phyloP scores from a whole-genome alignment of 2,113 vertebrate genomes.

The Malurus elegans region DNA sequence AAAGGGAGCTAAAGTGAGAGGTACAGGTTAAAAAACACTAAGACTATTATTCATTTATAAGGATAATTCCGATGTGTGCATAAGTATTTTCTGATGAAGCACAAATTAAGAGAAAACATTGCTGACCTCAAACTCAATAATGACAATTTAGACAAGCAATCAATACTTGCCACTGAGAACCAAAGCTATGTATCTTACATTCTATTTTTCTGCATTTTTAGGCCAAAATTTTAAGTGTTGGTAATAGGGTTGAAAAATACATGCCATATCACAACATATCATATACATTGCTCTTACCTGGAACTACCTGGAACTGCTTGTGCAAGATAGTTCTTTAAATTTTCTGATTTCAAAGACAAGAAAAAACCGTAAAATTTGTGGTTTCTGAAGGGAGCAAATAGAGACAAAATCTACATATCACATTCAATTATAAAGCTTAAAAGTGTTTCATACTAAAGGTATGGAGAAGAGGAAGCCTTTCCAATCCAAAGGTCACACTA shows the following conservation, averaged over 20 bases:
- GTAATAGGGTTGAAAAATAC: background rate
- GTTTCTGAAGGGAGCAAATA: background rate
- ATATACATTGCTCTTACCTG: fast-evolving
- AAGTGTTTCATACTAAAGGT: background rate
- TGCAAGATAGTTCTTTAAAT: background rate
- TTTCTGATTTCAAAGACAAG: background rate
- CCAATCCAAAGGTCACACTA: background rate
- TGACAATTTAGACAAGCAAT: background rate
- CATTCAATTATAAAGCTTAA: background rate
- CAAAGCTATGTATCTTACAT: background rate
- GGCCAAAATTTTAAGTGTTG: background rate
- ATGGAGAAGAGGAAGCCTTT: background rate
- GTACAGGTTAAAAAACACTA: background rate
- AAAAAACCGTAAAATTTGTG: background rate
- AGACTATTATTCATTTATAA: background rate
- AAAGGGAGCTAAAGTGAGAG: background rate
- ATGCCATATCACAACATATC: background rate
- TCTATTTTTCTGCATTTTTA: background rate
- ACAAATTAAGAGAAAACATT: background rate
- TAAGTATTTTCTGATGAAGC: background rate
- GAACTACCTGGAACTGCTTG: background rate
- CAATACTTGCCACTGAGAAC: background rate
- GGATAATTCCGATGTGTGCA: background rate
- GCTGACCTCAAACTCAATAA: background rate
- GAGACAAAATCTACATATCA: background rate